Evolutionary conservation across 2,113 vertebrate species (phyloP).

Genomic region (Aphyosemion australe): DNA sequence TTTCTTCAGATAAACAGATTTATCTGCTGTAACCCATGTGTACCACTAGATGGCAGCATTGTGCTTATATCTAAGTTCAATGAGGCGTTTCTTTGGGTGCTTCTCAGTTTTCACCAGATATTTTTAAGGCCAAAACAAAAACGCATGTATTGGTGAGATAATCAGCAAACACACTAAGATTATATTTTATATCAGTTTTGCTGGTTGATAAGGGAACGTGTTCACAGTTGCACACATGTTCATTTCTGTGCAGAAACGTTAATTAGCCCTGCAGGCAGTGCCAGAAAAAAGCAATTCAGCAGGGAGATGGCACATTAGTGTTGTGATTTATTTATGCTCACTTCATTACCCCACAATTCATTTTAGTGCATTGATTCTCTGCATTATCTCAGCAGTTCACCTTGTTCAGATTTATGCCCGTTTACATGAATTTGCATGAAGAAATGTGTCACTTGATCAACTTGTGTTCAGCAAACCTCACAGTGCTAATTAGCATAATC

Average conservation of each 20-base stretch:
- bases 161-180: no score
- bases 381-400: conserved; percentile 38
- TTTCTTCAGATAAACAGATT: no score
- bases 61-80: background rate
- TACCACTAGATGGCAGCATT: conserved; percentile 57
- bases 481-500: no score
- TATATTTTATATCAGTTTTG: background rate
- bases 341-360: conserved; percentile 21
- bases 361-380: conserved; percentile 9
- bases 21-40: background rate
- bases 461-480: background rate
- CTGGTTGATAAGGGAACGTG: background rate
- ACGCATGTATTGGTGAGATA: no score
- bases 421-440: conserved; percentile 2
- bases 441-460: background rate
- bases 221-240: background rate
- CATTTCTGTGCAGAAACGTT: background rate
- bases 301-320: background rate
- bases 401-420: conserved; percentile 19
- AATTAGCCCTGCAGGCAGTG: no score
- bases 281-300: background rate
- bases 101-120: no score
- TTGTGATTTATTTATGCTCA: conserved; percentile 7
- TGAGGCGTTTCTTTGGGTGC: no score
- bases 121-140: no score